Evolutionary conservation across 2,113 vertebrate species (phyloP), one percentile per base, ranked within the genome.

Genomic region (Peromyscus californicus): DNA sequence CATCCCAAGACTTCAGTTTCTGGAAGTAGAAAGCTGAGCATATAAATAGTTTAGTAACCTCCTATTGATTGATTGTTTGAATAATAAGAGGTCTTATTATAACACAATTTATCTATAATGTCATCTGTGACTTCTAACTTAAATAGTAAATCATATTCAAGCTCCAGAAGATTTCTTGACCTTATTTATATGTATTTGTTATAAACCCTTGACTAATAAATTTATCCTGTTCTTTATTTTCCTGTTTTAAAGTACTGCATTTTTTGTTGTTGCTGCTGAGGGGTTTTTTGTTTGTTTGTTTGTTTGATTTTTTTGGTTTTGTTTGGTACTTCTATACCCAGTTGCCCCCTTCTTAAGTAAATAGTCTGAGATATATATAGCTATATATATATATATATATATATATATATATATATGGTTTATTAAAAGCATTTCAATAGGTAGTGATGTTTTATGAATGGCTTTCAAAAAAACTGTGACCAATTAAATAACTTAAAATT

Each of bases 401-500:
- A 45, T 48, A 48, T 48, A 48, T 48, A 48, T 51, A 51, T 51
- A 89, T 70, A 59, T 67, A 91, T n/a, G 36, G 0, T n/a, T 13
- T 42, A 76, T 59, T 93, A 78, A 95, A 93, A 84, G 5, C 13
- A 57, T 83, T 92, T 80, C 65, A 85, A 72, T 70, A 87, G 48
- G 3, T 36, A 88, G 39, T 74, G 7, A 51, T 97, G 74, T 61
- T 91, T 63, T 91, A 54, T 70, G 13, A 16, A 91, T 70, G 33
- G 5, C 48, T 63, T 29, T 95, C 88, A 59, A 69, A 90, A 90
- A 93, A 82, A 87, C n/a, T 65, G 33, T 75, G 42, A 82, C 22
- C n/a, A 96, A 24, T 67, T 31, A 96, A 75, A 91, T 90, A 93
- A 87, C 65, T 96, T 74, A 82, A 87, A 89, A 85, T 85, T 63